Evolutionary conservation across 2,888 invertebrate genomes (phyloP).

Genomic region (Protula sp.): DNA sequence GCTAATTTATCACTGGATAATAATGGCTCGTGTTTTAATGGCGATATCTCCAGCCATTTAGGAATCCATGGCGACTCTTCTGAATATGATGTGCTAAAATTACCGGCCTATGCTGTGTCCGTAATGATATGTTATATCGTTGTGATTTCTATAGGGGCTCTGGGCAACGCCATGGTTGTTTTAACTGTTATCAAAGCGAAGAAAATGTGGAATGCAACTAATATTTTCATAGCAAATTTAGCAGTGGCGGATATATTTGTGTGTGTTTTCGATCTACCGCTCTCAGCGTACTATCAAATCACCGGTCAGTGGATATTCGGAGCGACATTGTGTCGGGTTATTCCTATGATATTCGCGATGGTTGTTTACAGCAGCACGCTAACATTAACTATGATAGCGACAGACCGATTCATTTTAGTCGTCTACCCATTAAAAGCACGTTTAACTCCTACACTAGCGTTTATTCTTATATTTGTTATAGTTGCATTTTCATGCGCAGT

Average conservation of each 20-base stretch:
- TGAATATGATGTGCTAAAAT: neutral
- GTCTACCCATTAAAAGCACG: slow-evolving; percentile 39
- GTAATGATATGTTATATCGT: slow-evolving; percentile 20
- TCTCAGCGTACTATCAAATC: slow-evolving; percentile 49
- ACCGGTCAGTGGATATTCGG: slow-evolving; percentile 49
- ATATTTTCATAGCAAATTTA: slow-evolving; percentile 48
- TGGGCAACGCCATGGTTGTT: slow-evolving; percentile 44
- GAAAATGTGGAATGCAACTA: slow-evolving; percentile 47
- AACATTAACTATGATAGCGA: slow-evolving; percentile 48
- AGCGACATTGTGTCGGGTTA: slow-evolving; percentile 39
- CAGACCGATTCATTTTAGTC: slow-evolving; percentile 48
- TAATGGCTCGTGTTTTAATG: too few relatives aligned
- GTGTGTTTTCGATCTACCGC: slow-evolving; percentile 47
- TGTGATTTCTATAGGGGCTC: slow-evolving; percentile 42
- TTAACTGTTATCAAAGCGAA: slow-evolving; percentile 39
- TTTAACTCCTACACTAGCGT: slow-evolving; percentile 37
- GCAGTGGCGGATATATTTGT: slow-evolving; percentile 47
- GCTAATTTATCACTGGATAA: too few relatives aligned
- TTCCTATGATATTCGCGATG: slow-evolving; percentile 44
- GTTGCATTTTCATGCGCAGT: slow-evolving; percentile 35
- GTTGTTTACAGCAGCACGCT: slow-evolving; percentile 47
- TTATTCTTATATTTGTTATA: slow-evolving; percentile 35
- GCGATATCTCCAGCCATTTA: too few relatives aligned
- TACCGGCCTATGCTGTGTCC: neutral
- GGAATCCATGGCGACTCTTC: too few relatives aligned